Conservation (phyloP, 2,888 invertebrate genomes). For the Agrotis clavis region DNA sequence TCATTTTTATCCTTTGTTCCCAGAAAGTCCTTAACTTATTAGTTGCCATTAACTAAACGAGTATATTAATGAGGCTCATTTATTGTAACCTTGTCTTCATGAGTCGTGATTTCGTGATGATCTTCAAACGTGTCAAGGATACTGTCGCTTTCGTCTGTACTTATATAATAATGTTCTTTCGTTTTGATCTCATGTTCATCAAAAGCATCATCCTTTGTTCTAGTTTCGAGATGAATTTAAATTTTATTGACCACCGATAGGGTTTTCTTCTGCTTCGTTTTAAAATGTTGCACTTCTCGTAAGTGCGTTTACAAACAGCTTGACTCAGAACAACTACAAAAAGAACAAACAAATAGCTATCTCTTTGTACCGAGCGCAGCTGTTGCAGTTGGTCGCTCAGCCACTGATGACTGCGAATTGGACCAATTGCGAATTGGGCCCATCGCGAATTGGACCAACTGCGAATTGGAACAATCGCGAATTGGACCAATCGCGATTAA, state of each 20-base stretch:
- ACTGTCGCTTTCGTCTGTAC: conserved; percentile 37
- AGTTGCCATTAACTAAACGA: neutral
- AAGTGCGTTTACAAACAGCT: no score
- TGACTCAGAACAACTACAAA: no score
- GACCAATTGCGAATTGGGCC: no score
- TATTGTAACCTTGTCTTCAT: conserved; percentile 29
- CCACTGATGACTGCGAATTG: no score
- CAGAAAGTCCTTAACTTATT: conserved; percentile 5
- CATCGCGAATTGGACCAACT: no score
- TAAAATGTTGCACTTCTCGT: no score
- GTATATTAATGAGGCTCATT: conserved; percentile 12
- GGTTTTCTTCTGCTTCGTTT: neutral
- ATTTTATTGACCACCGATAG: neutral
- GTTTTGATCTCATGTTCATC: neutral
- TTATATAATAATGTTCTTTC: neutral
- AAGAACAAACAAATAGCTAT: no score
- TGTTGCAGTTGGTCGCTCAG: no score
- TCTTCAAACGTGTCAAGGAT: conserved; percentile 34
- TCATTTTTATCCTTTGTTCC: neutral
- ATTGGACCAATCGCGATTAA: no score
- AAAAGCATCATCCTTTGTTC: neutral
- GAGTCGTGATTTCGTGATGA: conserved; percentile 38
- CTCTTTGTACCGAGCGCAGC: no score
- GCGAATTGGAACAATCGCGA: no score
- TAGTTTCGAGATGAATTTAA: neutral